A percentile compares a stretch with the other conserved stretches of the same genome.
phyloP scores from a whole-genome alignment of 2,888 invertebrate genomes.

The Biston betularia region DNA sequence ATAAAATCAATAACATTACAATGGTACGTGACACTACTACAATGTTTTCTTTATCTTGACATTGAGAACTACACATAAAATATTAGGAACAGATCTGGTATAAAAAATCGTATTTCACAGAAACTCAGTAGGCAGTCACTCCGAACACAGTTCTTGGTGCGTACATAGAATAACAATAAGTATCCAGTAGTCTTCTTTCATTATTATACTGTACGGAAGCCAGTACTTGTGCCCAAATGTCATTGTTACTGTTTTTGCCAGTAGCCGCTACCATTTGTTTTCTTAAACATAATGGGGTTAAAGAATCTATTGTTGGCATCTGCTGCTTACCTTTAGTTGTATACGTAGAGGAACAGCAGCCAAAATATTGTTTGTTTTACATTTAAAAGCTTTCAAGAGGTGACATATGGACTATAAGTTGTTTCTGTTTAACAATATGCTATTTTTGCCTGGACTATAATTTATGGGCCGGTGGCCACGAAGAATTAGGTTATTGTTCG shows the following conservation, averaged over 20 bases:
- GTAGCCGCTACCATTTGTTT: constrained; percentile 66
- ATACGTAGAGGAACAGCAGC: constrained; percentile 66
- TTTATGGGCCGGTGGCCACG: constrained; percentile 75
- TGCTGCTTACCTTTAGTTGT: constrained; percentile 71
- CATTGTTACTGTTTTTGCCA: constrained; percentile 56
- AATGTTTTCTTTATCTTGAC: not conserved
- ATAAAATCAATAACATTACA: not conserved
- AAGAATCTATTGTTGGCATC: constrained; percentile 72
- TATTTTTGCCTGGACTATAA: constrained; percentile 67
- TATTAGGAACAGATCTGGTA: constrained; percentile 48
- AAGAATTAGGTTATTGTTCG: constrained; percentile 76
- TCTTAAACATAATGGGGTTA: constrained; percentile 79
- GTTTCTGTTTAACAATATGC: constrained; percentile 21
- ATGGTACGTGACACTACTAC: not conserved
- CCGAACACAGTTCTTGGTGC: constrained; percentile 68
- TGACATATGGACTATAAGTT: constrained; percentile 71
- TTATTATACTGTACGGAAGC: constrained; percentile 75
- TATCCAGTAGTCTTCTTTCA: constrained; percentile 67
- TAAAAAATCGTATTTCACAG: constrained; percentile 48
- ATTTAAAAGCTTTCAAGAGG: constrained; percentile 76
- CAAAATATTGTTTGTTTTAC: constrained; percentile 84
- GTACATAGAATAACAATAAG: constrained; percentile 66
- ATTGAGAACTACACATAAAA: constrained; percentile 18
- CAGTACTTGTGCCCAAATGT: constrained; percentile 62
- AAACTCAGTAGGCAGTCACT: constrained; percentile 68